Base-by-base conservation (phyloP, 2,888 invertebrate genomes). In the Drosophila formosana region DNA sequence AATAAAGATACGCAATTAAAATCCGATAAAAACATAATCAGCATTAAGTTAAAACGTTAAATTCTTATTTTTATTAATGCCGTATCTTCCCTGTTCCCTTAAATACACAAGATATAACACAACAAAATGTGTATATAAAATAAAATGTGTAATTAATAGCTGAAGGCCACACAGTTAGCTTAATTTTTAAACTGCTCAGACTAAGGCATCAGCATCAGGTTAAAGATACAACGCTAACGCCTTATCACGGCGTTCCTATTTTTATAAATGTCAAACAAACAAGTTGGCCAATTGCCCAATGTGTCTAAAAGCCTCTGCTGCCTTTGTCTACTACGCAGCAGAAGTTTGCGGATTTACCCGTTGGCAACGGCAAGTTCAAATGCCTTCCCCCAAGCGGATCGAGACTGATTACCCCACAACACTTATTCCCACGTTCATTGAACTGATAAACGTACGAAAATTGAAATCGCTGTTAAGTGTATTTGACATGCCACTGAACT, bases 371-470 rank as follows among this genome's bases (percentile, higher is more conserved):
- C 45, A 50, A 57, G 61, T 65, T 83, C 52, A 80, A 68, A 18
- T 57, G 55, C 11, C 34, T 55, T 26, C 47, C 49, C 43, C 7
- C 39, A 4, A 37, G 5, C n/a, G 37, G 4, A 41, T 41, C 13
- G 7, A 6, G 39, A 23, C 25, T 25, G 52, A 66, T 61, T 41
- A 64, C 60, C 62, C 63, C 57, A 34, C 34, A 9, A 11, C 37
- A 64, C 53, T 50, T 46, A 30, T 74, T 70, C 66, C 55, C 78
- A 84, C 84, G 82, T 87, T 87, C 87, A 78, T 61, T 87, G 84
- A 84, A 83, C 84, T 66, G 75, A 67, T 78, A 71, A 43, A 23
- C 34, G 9, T 9, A 37, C 37, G 37, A 32, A 28, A 32, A 43
- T 43, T n/a, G 23, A 32, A 32, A 56, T 56, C 28, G 8, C 13